A percentile compares a stretch with the other conserved stretches of the same genome.
phyloP scores from a whole-genome alignment of 2,113 vertebrate genomes.

The Seriola aureovittata region DNA sequence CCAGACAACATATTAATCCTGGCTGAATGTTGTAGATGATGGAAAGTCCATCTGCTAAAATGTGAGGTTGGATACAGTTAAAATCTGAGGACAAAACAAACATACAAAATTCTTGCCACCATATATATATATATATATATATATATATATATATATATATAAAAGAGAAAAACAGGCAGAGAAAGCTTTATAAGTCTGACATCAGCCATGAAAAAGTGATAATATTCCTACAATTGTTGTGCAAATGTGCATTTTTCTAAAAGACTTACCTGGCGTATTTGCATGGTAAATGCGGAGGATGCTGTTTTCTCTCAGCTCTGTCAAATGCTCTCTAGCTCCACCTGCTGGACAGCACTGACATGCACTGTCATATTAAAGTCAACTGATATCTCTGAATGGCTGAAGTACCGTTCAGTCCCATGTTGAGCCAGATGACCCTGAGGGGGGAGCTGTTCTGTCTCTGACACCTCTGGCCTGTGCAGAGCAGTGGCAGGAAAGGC shows the following conservation, averaged over 20 bases:
- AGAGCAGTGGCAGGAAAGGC: neutral
- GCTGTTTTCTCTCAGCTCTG: neutral
- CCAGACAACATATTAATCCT: too few species aligned
- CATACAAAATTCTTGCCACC: too few species aligned
- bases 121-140: too few species aligned
- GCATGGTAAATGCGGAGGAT: slow-evolving; percentile 27
- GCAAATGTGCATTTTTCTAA: slow-evolving; percentile 8
- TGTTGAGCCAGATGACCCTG: neutral
- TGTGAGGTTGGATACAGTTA: too few species aligned
- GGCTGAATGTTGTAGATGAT: too few species aligned
- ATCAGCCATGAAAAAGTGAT: neutral
- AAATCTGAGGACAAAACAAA: too few species aligned
- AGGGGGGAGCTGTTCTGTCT: slow-evolving; percentile 12
- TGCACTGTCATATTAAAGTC: neutral
- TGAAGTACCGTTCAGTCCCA: neutral
- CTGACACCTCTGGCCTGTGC: neutral
- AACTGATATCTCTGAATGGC: neutral
- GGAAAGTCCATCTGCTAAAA: too few species aligned
- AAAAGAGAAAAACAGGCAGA: neutral
- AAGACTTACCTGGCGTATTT: slow-evolving; percentile 9
- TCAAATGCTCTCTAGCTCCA: slow-evolving; percentile 60
- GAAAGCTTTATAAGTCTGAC: neutral
- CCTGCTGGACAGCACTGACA: slow-evolving; percentile 55
- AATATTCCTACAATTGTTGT: slow-evolving; percentile 6
- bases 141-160: neutral